Percentiles rank a stretch among this genome's conserved stretches.
Conservation (phyloP, 2,797 vertebrate species). For the Bovichtus variegatus region DNA sequence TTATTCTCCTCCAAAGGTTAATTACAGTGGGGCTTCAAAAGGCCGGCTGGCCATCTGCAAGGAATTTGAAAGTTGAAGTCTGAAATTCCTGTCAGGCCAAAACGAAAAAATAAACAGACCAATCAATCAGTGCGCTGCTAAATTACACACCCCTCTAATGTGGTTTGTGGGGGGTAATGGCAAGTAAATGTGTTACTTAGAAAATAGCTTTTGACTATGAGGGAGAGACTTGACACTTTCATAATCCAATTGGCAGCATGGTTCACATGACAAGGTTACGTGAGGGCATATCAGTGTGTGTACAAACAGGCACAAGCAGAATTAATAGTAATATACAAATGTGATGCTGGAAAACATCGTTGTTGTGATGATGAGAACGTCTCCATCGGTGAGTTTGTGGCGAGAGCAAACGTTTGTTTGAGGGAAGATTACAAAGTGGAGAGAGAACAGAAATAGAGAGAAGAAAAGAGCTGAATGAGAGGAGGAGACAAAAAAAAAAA, state of each 20-base stretch:
- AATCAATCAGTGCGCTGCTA: conserved; percentile 74
- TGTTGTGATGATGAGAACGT: conserved; percentile 13
- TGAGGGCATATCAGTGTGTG: conserved; percentile 17
- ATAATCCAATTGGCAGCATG: conserved; percentile 48
- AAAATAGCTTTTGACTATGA: conserved; percentile 60
- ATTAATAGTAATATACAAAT: conserved; percentile 1
- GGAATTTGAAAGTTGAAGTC: conserved; percentile 76
- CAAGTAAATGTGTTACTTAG: conserved; percentile 72
- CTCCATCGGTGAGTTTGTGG: background rate
- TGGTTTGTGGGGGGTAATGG: conserved; percentile 68
- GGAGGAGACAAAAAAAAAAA: conserved; percentile 14
- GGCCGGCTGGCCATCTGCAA: conserved; percentile 76
- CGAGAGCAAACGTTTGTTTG: conserved; percentile 19
- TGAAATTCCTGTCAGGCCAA: conserved; percentile 74
- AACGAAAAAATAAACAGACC: conserved; percentile 78
- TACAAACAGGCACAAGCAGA: conserved; percentile 8
- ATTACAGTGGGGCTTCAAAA: conserved; percentile 77
- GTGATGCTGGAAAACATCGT: no score
- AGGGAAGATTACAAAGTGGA: conserved; percentile 6
- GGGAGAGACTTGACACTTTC: conserved; percentile 61
- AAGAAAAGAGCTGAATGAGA: conserved; percentile 11
- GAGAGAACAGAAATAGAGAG: background rate
- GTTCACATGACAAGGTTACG: conserved; percentile 39
- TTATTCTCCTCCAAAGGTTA: conserved; percentile 81
- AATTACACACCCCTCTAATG: conserved; percentile 58